These are phyloP conservation scores for Iselma pallidipennis DNA, from an alignment of 2,888 invertebrate species.

Conservation along the genomic window DNA sequence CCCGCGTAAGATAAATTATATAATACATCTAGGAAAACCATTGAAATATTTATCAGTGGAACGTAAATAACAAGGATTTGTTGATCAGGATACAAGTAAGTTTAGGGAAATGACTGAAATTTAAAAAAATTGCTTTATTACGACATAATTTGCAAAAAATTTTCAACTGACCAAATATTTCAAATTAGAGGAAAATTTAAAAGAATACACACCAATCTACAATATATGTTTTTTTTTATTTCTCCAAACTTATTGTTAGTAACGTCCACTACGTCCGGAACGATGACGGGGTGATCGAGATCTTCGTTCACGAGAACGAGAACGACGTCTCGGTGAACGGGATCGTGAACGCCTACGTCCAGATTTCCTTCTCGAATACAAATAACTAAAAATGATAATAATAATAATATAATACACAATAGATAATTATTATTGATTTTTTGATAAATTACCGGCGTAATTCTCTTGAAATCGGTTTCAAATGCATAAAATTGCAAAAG, in stretches of 20 bases:
- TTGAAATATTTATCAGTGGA: too few relatives aligned
- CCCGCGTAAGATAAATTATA: too few relatives aligned
- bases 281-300: slow-evolving; percentile 53
- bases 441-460: slow-evolving; percentile 76
- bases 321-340: slow-evolving; percentile 60
- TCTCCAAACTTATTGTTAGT: slow-evolving; percentile 49
- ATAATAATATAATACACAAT: slow-evolving; percentile 1
- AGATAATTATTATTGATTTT: too few relatives aligned
- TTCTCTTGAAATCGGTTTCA: slow-evolving; percentile 97
- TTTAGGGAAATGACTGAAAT: too few relatives aligned
- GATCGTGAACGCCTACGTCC: slow-evolving; percentile 64
- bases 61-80: too few relatives aligned
- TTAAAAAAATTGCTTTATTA: too few relatives aligned
- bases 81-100: too few relatives aligned
- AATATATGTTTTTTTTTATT: background rate
- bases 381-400: slow-evolving; percentile 60
- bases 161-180: too few relatives aligned
- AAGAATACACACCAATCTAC: background rate
- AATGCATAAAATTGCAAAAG: slow-evolving; percentile 99
- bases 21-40: too few relatives aligned
- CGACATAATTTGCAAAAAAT: too few relatives aligned
- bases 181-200: too few relatives aligned
- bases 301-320: slow-evolving; percentile 57
- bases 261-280: slow-evolving; percentile 58
- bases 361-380: slow-evolving; percentile 72